Conservation (phyloP, 2,113 vertebrate species). For the Laterallus jamaicensis region DNA sequence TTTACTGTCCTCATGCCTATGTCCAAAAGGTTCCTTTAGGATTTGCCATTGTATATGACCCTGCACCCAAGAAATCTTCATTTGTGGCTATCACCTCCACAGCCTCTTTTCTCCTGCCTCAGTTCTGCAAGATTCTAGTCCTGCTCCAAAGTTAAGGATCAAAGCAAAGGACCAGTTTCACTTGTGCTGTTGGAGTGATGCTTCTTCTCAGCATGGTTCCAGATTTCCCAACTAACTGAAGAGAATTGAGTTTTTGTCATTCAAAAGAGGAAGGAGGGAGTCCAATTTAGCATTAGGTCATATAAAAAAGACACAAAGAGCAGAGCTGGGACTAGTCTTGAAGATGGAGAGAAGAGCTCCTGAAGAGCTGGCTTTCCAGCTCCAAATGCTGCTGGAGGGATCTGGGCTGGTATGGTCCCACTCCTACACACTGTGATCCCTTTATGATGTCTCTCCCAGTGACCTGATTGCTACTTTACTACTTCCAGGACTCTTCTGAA, state of each 20-base stretch:
- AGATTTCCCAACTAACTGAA: neutral
- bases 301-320: neutral
- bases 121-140: neutral
- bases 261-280: neutral
- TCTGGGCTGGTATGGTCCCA: neutral
- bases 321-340: neutral
- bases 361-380: neutral
- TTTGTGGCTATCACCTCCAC: neutral
- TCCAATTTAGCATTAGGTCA: neutral
- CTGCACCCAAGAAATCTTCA: neutral
- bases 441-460: neutral
- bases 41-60: neutral
- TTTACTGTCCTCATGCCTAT: neutral
- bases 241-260: neutral
- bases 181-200: neutral
- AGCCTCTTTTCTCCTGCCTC: neutral
- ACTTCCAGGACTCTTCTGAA: neutral
- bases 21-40: neutral
- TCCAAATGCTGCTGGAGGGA: neutral
- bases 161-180: neutral
- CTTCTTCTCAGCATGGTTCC: neutral
- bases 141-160: neutral
- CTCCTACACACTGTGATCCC: neutral
- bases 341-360: neutral
- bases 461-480: neutral